A percentile compares a stretch with the other conserved stretches of the same genome.
Conservation (phyloP, 2,888 invertebrate genomes). For the Corythucha ciliata region DNA sequence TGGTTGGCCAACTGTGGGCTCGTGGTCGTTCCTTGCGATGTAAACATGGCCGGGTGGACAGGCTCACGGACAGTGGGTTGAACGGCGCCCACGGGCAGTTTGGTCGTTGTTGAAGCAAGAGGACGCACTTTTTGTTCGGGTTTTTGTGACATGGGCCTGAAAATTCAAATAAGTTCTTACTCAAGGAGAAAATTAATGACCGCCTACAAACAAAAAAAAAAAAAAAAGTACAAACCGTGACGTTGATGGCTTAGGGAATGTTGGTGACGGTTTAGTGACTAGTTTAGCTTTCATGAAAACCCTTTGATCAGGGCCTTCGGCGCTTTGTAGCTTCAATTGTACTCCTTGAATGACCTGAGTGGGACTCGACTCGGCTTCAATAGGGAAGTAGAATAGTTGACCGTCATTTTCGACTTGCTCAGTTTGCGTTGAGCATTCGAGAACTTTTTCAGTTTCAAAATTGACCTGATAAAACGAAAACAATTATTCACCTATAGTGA, state of each 20-base stretch:
- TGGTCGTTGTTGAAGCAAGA: constrained; percentile 14
- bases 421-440: constrained; percentile 43
- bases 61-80: constrained; percentile 47
- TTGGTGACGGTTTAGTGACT: constrained; percentile 48
- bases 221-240: constrained; percentile 14
- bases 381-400: constrained; percentile 55
- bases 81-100: constrained; percentile 48
- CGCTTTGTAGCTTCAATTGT: constrained; percentile 51
- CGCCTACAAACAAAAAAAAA: constrained; percentile 4
- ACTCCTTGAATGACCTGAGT: constrained; percentile 48
- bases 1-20: constrained; percentile 17
- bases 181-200: no score
- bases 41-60: constrained; percentile 21
- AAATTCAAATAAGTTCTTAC: no score
- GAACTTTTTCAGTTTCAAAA: constrained; percentile 38
- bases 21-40: constrained; percentile 19
- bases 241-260: constrained; percentile 14
- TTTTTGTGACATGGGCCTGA: constrained; percentile 22
- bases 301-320: constrained; percentile 54
- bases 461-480: no score
- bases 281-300: constrained; percentile 55
- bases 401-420: constrained; percentile 47
- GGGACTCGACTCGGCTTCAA: constrained; percentile 42
- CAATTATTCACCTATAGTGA: constrained; percentile 5
- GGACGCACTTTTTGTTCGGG: constrained; percentile 36